Evolutionary conservation across 2,797 vertebrate genomes (phyloP), one percentile per base, ranked within the genome.

Genomic region (Rousettus madagascariensis): DNA sequence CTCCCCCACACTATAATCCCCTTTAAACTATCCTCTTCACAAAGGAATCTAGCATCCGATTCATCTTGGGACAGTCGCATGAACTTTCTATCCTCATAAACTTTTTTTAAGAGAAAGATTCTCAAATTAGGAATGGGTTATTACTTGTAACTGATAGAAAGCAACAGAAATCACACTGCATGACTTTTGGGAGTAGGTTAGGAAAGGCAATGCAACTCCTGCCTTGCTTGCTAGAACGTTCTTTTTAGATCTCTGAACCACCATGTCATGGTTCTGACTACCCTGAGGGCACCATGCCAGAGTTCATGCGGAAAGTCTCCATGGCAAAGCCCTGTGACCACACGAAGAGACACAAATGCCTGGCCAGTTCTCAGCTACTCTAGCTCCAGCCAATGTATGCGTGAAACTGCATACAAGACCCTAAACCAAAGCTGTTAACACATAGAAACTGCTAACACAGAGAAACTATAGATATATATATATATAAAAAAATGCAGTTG

Each of bases 1-100:
- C 7, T 82, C 0, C 13, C 0, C 85, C 49, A 36, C 7, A 28
- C 16, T 49, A 20, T 0, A 4, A 10, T 41, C 10, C 4, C 3
- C 22, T 89, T n/a, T 36, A 5, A 55, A 26, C 8, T 17, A 8
- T 38, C 22, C 46, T 61, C 15, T 69, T 78, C n/a, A 83, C 63
- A 89, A 28, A 83, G 46, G 2, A 28, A 78, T 80, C 20, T 13
- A 38, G 13, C 57, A 16, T 28, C 49, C 6, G 36, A 66, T 33
- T 69, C 33, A 7, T 72, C 26, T 43, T 65, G 65, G 2, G 6
- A 26, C 0, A 92, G 8, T 4, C 72, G 0, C 13, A 63, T 33
- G 46, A 77, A 49, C 11, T 86, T 80, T 19, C 33, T 65, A 10
- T 36, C 19, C 24, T 41, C 36, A 30, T 24, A 30, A 24, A 6